These are phyloP conservation scores for Latrodectus geometricus DNA, from an alignment of 1,140 invertebrate genomes.

Conservation along the genomic window DNA sequence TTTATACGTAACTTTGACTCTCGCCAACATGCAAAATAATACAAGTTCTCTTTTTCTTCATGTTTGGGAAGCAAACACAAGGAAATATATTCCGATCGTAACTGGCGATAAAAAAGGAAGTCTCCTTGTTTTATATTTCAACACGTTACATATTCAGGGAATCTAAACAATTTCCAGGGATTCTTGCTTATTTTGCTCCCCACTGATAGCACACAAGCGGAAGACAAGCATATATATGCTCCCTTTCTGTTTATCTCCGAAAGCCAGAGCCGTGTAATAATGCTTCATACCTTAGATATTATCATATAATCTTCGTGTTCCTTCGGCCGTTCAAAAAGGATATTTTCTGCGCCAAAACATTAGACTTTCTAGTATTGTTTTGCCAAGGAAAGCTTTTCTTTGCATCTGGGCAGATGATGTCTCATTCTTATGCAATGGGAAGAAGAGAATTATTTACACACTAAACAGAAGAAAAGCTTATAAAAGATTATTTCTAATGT, in stretches of 20 bases:
- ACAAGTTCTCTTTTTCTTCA: too few species aligned
- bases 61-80: too few species aligned
- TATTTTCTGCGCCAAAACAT: conserved; percentile 22
- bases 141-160: neutral
- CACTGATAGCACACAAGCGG: neutral
- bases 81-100: neutral
- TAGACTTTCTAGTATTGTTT: too few species aligned
- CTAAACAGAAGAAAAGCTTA: too few species aligned
- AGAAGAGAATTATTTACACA: too few species aligned
- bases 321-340: conserved; percentile 8
- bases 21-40: too few species aligned
- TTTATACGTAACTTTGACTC: too few species aligned
- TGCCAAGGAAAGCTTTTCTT: too few species aligned
- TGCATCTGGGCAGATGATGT: too few species aligned
- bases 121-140: neutral
- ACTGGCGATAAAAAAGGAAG: neutral
- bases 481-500: too few species aligned
- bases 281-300: conserved; percentile 52
- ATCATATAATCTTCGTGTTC: conserved; percentile 44
- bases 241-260: conserved; percentile 17
- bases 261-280: conserved; percentile 36
- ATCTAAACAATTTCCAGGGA: neutral
- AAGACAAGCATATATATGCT: neutral
- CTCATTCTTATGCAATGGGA: too few species aligned
- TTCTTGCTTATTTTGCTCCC: neutral